Percentiles rank a stretch among this genome's conserved stretches.
These are phyloP conservation scores for Monarcha castaneiventris DNA, from an alignment of 2,113 vertebrate species.

Conservation along the genomic window DNA sequence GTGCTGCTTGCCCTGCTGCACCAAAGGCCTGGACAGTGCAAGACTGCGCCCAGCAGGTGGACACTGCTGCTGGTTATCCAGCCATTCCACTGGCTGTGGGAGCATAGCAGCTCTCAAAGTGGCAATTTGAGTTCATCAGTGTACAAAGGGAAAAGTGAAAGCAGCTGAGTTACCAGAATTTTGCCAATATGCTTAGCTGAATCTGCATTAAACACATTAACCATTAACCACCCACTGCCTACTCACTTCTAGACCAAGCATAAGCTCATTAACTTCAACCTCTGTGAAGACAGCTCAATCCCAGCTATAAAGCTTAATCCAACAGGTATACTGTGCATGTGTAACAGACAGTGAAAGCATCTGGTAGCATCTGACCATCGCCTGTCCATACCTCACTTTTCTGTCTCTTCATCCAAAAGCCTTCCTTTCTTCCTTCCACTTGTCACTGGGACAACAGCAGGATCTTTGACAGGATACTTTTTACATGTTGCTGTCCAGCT, in stretches of 20 bases:
- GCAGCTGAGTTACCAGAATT: not conserved
- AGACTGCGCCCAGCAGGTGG: not conserved
- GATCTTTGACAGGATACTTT: not conserved
- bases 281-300: not conserved
- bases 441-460: not conserved
- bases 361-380: not conserved
- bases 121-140: not conserved
- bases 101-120: fast-evolving
- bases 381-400: not conserved
- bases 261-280: not conserved
- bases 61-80: not conserved
- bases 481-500: not conserved
- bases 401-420: not conserved
- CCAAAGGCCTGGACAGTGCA: not conserved
- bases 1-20: not conserved
- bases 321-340: not conserved
- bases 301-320: not conserved
- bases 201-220: not conserved
- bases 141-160: not conserved
- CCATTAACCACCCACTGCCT: not conserved
- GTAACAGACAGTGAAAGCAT: not conserved
- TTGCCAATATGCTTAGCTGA: not conserved
- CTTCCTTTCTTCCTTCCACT: not conserved
- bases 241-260: not conserved
- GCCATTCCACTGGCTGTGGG: not conserved